phyloP scores from a whole-genome alignment of 2,113 vertebrate species.

The Mormyrus iriodes region DNA sequence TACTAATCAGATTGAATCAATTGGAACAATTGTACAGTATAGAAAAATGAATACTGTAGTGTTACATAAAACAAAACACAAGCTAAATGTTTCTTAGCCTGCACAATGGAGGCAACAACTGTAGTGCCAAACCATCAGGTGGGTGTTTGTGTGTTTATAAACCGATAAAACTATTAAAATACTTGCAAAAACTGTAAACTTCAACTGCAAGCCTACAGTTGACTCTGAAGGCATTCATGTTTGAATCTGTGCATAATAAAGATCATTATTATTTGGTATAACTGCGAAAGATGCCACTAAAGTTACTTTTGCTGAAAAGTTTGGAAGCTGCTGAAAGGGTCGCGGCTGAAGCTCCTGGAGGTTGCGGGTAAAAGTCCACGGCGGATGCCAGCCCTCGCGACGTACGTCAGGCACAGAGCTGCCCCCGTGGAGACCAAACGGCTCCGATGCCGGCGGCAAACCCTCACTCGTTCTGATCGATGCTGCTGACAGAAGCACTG shows the following conservation, averaged over 20 bases:
- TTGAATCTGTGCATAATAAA: conserved; percentile 27
- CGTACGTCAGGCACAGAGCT: not conserved
- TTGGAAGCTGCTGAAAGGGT: not conserved
- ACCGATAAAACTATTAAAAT: conserved; percentile 14
- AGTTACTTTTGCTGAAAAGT: conserved; percentile 28
- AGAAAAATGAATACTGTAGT: conserved; percentile 41
- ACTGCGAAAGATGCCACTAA: not conserved
- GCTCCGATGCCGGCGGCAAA: not conserved
- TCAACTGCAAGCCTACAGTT: conserved; percentile 25
- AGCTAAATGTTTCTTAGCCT: conserved; percentile 33
- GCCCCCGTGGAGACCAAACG: not conserved
- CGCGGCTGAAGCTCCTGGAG: not conserved
- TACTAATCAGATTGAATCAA: conserved; percentile 34
- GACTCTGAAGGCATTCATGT: conserved; percentile 25
- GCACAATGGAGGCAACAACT: conserved; percentile 27
- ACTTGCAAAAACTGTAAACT: conserved; percentile 29
- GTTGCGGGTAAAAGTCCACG: not conserved
- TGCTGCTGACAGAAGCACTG: not conserved
- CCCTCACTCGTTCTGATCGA: not conserved
- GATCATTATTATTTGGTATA: conserved; percentile 31
- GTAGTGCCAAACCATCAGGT: conserved; percentile 30
- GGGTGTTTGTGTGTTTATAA: conserved; percentile 20
- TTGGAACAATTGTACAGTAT: conserved; percentile 35
- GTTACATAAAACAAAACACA: conserved; percentile 38
- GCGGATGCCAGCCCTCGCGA: not conserved